Percentiles rank a stretch among this genome's conserved stretches.
phyloP scores from a whole-genome alignment of 2,888 invertebrate species.

The Megalurothrips usitatus region DNA sequence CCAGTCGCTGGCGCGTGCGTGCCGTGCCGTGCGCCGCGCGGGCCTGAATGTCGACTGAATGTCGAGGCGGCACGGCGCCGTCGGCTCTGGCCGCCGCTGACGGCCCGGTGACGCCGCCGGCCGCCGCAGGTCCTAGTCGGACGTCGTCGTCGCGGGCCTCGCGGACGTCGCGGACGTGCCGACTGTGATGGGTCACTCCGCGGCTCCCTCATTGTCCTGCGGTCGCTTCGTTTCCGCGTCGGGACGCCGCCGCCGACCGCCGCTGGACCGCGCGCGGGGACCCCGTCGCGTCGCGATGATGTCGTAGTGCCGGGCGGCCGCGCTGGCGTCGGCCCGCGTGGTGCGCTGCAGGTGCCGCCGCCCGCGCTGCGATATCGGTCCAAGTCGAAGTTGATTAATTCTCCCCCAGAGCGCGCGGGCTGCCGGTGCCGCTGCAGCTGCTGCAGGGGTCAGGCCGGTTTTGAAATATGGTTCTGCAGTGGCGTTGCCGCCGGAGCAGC shows the following conservation, averaged over 20 bases:
- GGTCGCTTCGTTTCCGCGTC: too few species aligned
- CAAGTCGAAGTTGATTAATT: constrained; percentile 11
- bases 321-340: too few species aligned
- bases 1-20: not conserved
- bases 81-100: not conserved
- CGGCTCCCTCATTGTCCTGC: too few species aligned
- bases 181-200: too few species aligned
- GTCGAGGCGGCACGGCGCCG: not conserved
- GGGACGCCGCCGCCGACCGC: too few species aligned
- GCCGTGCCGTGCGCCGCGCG: not conserved
- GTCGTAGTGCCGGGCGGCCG: too few species aligned
- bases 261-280: too few species aligned
- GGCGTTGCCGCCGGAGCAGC: not conserved
- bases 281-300: too few species aligned
- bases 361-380: not conserved
- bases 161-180: too few species aligned
- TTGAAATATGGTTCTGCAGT: constrained; percentile 11
- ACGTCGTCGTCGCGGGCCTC: too few species aligned
- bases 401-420: not conserved
- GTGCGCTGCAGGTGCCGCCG: not conserved
- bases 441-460: constrained; percentile 6
- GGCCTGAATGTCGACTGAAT: constrained; percentile 6
- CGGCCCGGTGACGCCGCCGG: not conserved
- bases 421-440: not conserved
- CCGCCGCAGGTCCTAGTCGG: too few species aligned